Conservation (phyloP, 2,888 invertebrate species). For the Leistus spinibarbis region DNA sequence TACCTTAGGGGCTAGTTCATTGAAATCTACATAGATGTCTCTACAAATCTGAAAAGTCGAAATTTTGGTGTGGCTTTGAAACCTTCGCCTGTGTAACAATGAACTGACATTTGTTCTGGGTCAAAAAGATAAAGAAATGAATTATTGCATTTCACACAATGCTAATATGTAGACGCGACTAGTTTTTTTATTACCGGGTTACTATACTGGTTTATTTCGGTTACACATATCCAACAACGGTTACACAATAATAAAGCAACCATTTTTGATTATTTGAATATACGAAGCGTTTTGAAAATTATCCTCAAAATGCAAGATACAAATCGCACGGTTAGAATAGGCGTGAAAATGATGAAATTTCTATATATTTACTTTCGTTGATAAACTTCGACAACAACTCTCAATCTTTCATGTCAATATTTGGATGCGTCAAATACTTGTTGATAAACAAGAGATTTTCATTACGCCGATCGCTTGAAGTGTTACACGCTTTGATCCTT, state of each 20-base stretch:
- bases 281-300: no score
- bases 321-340: no score
- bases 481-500: neutral
- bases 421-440: neutral
- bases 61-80: neutral
- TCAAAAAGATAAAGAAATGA: neutral
- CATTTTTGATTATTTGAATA: no score
- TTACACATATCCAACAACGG: neutral
- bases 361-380: neutral
- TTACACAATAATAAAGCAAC: neutral
- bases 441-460: neutral
- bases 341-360: no score
- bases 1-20: no score
- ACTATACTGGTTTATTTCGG: neutral
- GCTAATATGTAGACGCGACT: neutral
- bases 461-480: neutral
- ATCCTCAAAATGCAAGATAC: no score
- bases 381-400: neutral
- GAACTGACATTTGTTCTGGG: neutral
- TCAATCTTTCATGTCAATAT: neutral
- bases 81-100: neutral
- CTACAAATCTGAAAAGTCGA: neutral
- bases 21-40: no score
- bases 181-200: neutral
- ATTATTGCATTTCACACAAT: neutral